Conservation (phyloP, 2,888 invertebrate species). For the Hypolimnas misippus region DNA sequence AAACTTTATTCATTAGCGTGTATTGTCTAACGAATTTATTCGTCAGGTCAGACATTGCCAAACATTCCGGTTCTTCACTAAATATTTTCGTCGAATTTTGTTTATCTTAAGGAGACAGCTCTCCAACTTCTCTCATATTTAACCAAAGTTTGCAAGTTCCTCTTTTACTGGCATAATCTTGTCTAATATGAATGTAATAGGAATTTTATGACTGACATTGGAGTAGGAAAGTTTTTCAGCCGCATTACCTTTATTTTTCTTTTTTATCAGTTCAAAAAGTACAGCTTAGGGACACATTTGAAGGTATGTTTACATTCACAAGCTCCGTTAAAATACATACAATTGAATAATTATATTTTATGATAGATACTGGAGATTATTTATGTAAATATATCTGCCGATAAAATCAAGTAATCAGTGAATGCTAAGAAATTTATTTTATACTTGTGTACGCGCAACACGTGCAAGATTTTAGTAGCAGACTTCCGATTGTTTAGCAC, state of each 20-base stretch:
- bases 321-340: no score
- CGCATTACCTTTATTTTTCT: not conserved
- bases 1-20: slow-evolving; percentile 82
- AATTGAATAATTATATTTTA: no score
- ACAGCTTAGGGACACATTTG: not conserved
- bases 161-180: slow-evolving; percentile 49
- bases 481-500: no score
- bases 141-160: slow-evolving; percentile 56
- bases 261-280: slow-evolving; percentile 1
- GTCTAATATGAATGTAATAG: slow-evolving; percentile 45
- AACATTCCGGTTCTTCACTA: slow-evolving; percentile 64
- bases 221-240: slow-evolving; percentile 1
- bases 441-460: no score
- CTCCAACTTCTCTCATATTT: slow-evolving; percentile 62
- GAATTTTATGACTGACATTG: slow-evolving; percentile 25
- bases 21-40: slow-evolving; percentile 79
- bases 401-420: no score
- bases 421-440: no score
- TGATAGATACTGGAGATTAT: no score
- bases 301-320: no score
- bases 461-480: no score
- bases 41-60: slow-evolving; percentile 69
- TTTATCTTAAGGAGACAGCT: slow-evolving; percentile 69
- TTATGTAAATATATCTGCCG: no score
- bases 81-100: slow-evolving; percentile 70